phyloP scores from a whole-genome alignment of 2,797 vertebrate species.

The Rhinophrynus dorsalis region DNA sequence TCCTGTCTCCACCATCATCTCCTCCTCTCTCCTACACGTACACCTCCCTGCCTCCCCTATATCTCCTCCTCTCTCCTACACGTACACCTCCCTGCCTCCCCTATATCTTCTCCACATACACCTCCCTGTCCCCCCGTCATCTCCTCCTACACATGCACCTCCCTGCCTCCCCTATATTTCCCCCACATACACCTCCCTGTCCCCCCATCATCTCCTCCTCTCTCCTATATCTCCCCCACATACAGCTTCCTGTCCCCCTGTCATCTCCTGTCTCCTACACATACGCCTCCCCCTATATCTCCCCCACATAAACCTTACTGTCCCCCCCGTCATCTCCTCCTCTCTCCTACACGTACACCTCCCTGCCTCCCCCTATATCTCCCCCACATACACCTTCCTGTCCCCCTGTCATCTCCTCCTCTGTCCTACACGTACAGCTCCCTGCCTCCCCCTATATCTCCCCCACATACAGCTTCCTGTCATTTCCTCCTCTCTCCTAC shows the following conservation, averaged over 20 bases:
- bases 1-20: background rate
- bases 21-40: background rate
- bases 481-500: background rate
- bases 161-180: background rate
- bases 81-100: background rate
- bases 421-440: too few species aligned
- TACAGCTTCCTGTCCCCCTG: background rate
- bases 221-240: background rate
- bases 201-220: background rate
- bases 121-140: background rate
- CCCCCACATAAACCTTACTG: background rate
- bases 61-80: background rate
- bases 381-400: too few species aligned
- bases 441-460: background rate
- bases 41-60: background rate
- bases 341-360: background rate
- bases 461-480: background rate
- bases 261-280: background rate
- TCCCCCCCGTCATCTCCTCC: background rate
- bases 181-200: background rate
- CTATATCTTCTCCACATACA: background rate
- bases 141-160: background rate
- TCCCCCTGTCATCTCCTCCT: too few species aligned
- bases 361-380: background rate
- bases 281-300: background rate